These are phyloP conservation scores for Phasianus colchicus DNA, from an alignment of 2,113 vertebrate species.

Conservation along the genomic window DNA sequence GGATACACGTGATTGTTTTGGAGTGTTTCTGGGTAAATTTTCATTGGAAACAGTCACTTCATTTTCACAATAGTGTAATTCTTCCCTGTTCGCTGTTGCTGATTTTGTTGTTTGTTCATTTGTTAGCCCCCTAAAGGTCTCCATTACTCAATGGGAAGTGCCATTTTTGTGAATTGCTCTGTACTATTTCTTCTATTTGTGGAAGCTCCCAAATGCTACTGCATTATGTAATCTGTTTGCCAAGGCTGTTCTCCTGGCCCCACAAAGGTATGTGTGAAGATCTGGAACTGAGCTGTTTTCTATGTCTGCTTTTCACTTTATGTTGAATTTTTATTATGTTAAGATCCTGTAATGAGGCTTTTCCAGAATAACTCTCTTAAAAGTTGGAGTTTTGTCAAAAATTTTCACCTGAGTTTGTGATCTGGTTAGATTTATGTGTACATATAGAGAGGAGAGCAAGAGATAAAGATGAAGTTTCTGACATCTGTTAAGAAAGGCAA, in stretches of 20 bases:
- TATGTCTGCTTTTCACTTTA: neutral
- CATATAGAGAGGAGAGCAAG: neutral
- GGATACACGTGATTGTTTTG: neutral
- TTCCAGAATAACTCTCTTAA: neutral
- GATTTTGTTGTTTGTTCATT: neutral
- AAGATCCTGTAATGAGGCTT: neutral
- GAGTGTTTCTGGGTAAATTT: neutral
- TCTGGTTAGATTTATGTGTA: neutral
- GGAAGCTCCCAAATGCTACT: neutral
- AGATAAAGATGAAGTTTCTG: neutral
- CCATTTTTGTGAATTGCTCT: neutral
- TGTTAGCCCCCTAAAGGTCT: neutral
- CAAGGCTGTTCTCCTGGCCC: neutral
- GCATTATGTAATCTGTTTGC: neutral
- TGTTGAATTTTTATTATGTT: neutral
- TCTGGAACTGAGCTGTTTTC: neutral
- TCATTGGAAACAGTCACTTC: neutral
- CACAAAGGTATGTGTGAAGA: neutral
- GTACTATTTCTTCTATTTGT: neutral
- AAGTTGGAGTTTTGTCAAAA: neutral
- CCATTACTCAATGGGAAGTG: neutral
- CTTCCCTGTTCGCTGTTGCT: neutral
- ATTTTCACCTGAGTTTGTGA: neutral
- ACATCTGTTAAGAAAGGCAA: neutral
- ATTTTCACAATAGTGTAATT: neutral